Conservation (phyloP, 2,888 invertebrate genomes). For the Clunio marinus region DNA sequence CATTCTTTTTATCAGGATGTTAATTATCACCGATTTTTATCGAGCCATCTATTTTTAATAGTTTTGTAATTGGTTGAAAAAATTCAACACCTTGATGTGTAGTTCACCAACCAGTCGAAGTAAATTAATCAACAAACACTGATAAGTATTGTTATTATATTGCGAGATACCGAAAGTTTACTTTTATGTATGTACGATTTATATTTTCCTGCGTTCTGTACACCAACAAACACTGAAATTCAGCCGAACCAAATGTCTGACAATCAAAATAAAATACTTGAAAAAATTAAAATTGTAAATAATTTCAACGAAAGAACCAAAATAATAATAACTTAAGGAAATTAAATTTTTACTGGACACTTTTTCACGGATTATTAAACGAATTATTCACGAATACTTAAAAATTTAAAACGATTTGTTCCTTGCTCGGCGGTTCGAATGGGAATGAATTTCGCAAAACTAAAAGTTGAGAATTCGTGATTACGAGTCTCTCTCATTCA, state of each 20-base stretch:
- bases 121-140: conserved; percentile 34
- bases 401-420: conserved; percentile 34
- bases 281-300: conserved; percentile 26
- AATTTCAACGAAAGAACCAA: conserved; percentile 32
- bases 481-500: neutral
- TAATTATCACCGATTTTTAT: conserved; percentile 35
- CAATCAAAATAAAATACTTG: conserved; percentile 11
- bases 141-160: conserved; percentile 26
- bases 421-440: neutral
- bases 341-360: conserved; percentile 29
- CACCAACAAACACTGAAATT: conserved; percentile 37
- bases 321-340: conserved; percentile 39
- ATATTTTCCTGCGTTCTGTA: conserved; percentile 9
- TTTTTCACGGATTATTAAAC: conserved; percentile 37
- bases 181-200: conserved; percentile 20
- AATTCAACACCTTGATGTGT: conserved; percentile 18
- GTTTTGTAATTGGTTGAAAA: neutral
- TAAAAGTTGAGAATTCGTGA: conserved; percentile 1
- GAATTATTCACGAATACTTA: conserved; percentile 30
- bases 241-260: conserved; percentile 23
- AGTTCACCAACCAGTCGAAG: neutral
- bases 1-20: conserved; percentile 33
- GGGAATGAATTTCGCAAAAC: conserved; percentile 29
- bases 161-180: conserved; percentile 27
- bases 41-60: conserved; percentile 1